phyloP scores from a whole-genome alignment of 1,140 invertebrate genomes.

The Drosophila quadrilineata region DNA sequence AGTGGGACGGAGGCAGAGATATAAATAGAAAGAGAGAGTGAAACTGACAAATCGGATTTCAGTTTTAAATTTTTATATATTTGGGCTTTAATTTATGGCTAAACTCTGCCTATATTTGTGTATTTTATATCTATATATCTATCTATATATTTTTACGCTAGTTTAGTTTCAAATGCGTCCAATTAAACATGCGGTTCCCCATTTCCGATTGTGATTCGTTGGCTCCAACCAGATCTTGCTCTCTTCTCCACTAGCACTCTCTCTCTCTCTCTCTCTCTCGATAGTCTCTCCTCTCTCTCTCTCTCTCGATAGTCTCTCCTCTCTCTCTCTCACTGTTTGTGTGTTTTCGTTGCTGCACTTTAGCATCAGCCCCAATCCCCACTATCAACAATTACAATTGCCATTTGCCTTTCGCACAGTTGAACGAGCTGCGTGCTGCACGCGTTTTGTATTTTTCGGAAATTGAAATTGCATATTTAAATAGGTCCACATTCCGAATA shows the following conservation, averaged over 20 bases:
- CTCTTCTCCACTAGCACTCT: neutral
- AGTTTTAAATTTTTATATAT: conserved; percentile 9
- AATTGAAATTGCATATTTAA: conserved; percentile 81
- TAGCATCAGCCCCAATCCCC: too few relatives aligned
- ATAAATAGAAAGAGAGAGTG: too few relatives aligned
- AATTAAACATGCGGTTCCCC: conserved; percentile 71
- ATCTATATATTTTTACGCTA: conserved; percentile 78
- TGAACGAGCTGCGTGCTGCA: conserved; percentile 53
- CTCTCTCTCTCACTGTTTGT: too few relatives aligned
- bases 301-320: neutral
- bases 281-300: neutral
- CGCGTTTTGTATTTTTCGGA: conserved; percentile 72
- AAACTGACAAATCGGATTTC: too few relatives aligned
- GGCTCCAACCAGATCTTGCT: conserved; percentile 17
- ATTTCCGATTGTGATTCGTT: conserved; percentile 69
- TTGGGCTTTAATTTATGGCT: conserved; percentile 12
- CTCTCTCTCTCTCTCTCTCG: neutral
- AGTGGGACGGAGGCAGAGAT: too few relatives aligned
- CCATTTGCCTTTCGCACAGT: neutral
- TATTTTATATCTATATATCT: conserved; percentile 47
- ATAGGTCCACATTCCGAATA: too few relatives aligned
- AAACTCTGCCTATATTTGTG: too few relatives aligned
- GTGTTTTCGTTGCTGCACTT: too few relatives aligned
- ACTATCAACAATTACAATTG: too few relatives aligned
- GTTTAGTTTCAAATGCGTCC: conserved; percentile 79